These are phyloP conservation scores for Micrastur ruficollis DNA, from an alignment of 2,797 vertebrate species.

Conservation along the genomic window DNA sequence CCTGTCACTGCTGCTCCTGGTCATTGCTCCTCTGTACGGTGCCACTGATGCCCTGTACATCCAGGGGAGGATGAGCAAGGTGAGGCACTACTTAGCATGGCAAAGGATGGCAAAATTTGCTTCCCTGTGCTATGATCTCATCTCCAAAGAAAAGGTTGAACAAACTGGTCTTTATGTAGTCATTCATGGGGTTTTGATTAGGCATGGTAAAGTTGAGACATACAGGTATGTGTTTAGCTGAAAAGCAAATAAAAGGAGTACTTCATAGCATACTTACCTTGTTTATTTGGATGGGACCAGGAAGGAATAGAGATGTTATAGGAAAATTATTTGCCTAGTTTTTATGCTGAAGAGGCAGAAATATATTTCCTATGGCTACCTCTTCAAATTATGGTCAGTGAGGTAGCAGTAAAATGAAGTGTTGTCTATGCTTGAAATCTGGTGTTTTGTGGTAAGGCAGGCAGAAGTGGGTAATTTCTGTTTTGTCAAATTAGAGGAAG, in stretches of 20 bases:
- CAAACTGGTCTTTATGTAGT: not conserved
- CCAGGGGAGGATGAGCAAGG: not conserved
- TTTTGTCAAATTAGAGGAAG: not conserved
- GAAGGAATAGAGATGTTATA: not conserved
- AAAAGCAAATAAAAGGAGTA: not conserved
- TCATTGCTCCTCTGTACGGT: not conserved
- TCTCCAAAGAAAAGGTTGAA: not conserved
- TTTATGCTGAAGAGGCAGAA: not conserved
- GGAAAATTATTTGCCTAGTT: not conserved
- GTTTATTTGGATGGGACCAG: not conserved
- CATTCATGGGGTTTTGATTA: not conserved
- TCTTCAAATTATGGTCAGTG: not conserved
- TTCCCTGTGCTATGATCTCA: not conserved
- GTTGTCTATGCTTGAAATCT: not conserved
- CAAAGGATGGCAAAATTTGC: not conserved
- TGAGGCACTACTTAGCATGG: not conserved
- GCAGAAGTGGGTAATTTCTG: not conserved
- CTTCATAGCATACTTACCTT: not conserved
- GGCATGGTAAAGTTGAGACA: not conserved
- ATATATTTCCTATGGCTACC: not conserved
- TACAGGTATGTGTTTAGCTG: not conserved
- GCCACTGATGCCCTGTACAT: not conserved
- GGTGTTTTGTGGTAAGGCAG: not conserved
- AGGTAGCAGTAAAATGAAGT: not conserved
- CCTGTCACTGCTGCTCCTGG: not conserved